A percentile compares a stretch with the other conserved stretches of the same genome.
These are phyloP conservation scores for Siniperca scherzeri DNA, from an alignment of 2,797 vertebrate species.

Conservation along the genomic window DNA sequence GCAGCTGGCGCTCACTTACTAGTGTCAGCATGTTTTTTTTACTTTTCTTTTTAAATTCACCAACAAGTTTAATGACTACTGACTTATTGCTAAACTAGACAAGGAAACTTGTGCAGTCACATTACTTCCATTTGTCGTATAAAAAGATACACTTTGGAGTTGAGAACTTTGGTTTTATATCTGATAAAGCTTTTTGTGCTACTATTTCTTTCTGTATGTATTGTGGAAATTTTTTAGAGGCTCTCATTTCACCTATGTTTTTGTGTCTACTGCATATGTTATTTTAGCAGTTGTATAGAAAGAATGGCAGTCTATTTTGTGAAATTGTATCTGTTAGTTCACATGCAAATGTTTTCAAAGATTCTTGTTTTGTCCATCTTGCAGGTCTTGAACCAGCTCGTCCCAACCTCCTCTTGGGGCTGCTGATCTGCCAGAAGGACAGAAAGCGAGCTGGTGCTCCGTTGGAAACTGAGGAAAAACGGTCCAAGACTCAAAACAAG, in stretches of 20 bases:
- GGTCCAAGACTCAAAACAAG: conserved; percentile 85
- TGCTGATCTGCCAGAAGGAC: conserved; percentile 97
- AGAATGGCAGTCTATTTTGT: neutral
- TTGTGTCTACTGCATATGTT: neutral
- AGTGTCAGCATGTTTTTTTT: neutral
- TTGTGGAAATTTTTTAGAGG: neutral
- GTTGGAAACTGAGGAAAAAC: conserved; percentile 91
- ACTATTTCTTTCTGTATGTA: neutral
- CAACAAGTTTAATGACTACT: neutral
- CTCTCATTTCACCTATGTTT: conserved; percentile 57
- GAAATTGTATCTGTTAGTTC: neutral
- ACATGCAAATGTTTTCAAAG: conserved; percentile 2
- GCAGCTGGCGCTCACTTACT: neutral
- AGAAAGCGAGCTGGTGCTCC: conserved; percentile 87
- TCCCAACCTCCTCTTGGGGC: conserved; percentile 95
- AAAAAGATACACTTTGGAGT: neutral
- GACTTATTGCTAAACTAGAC: neutral
- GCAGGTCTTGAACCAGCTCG: conserved; percentile 96
- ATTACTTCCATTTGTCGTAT: neutral
- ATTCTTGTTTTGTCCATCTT: conserved; percentile 47
- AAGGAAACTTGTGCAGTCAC: neutral
- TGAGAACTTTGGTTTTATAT: conserved; percentile 8
- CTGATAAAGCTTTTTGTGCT: neutral
- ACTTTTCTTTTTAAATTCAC: neutral
- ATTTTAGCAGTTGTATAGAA: neutral